These are phyloP conservation scores for Psilopsiagon aymara DNA, from an alignment of 2,113 vertebrate genomes.

Conservation along the genomic window DNA sequence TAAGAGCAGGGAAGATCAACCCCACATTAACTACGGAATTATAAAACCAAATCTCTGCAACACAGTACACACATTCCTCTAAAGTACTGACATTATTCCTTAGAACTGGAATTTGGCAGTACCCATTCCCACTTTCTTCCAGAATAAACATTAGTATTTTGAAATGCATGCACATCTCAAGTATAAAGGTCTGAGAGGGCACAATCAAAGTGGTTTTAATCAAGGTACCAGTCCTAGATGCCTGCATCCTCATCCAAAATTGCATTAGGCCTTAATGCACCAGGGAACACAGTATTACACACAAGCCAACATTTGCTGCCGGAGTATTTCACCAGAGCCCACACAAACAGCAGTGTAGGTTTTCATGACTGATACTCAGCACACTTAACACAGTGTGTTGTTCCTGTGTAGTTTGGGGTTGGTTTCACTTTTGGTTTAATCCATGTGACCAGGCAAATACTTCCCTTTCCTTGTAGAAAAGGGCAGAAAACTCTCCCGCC, in stretches of 20 bases:
- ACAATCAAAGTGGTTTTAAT: neutral
- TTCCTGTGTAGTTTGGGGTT: neutral
- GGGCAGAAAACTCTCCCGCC: neutral
- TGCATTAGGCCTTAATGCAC: neutral
- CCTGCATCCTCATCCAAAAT: neutral
- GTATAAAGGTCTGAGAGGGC: neutral
- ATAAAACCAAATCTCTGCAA: neutral
- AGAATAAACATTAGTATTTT: neutral
- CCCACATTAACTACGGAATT: neutral
- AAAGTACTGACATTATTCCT: neutral
- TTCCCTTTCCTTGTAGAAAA: neutral
- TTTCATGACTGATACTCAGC: neutral
- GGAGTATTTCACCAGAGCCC: neutral
- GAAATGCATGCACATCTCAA: neutral
- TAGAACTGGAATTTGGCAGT: neutral
- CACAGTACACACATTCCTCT: neutral
- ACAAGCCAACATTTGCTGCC: neutral
- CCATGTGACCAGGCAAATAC: neutral
- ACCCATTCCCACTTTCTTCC: neutral
- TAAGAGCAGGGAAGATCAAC: neutral
- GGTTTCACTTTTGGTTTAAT: neutral
- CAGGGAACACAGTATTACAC: neutral
- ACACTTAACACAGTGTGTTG: neutral
- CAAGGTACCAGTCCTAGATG: neutral
- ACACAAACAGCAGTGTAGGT: neutral